Evolutionary conservation across 1,140 invertebrate genomes (phyloP).

Genomic region (Listronotus oregonensis): DNA sequence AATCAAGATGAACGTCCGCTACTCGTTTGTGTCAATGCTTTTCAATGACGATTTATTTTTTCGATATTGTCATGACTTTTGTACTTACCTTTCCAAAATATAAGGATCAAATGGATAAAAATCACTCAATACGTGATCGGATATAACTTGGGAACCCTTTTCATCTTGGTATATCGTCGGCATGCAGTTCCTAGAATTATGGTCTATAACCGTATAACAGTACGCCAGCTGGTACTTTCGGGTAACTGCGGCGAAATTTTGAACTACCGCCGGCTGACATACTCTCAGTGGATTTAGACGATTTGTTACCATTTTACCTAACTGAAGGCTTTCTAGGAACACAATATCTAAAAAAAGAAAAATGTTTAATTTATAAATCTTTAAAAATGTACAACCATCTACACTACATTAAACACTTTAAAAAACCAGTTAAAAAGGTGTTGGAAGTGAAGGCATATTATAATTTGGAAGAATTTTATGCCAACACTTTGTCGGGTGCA

Average conservation of each 20-base stretch:
- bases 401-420: no score
- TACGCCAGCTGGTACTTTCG: conserved; percentile 89
- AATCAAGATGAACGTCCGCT: no score
- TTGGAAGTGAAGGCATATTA: no score
- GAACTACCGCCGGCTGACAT: conserved; percentile 76
- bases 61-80: background rate
- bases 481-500: no score
- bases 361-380: no score
- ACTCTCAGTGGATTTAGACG: conserved; percentile 83
- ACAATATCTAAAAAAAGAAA: conserved; percentile 68
- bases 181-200: conserved; percentile 74
- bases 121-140: conserved; percentile 63
- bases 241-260: conserved; percentile 83
- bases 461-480: no score
- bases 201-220: conserved; percentile 88
- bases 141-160: conserved; percentile 51
- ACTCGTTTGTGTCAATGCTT: no score
- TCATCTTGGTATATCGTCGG: conserved; percentile 61
- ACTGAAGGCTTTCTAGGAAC: conserved; percentile 79
- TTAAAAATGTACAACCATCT: no score
- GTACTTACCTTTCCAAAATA: conserved; percentile 64
- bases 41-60: no score
- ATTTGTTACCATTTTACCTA: conserved; percentile 81
- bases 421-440: no score
- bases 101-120: conserved; percentile 87